phyloP scores from a whole-genome alignment of 1,140 invertebrate genomes.

The Micrasema longulum region DNA sequence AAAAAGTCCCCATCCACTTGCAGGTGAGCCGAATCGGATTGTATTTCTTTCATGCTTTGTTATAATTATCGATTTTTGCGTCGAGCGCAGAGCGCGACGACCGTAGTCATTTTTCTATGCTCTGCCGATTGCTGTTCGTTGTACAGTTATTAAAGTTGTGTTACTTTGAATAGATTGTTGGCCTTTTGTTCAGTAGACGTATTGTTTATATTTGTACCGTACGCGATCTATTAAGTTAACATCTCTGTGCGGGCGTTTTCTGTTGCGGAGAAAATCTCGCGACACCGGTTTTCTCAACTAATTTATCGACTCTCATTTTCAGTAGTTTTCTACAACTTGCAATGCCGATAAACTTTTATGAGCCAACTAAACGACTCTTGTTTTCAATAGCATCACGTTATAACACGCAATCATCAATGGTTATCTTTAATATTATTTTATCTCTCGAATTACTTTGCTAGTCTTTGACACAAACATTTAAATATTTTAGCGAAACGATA shows the following conservation, averaged over 20 bases:
- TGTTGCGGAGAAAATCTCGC: neutral
- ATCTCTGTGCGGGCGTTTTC: conserved; percentile 12
- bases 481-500: too few relatives aligned
- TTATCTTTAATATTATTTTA: too few relatives aligned
- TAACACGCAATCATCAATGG: too few relatives aligned
- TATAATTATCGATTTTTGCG: conserved; percentile 10
- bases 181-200: conserved; percentile 6
- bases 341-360: too few relatives aligned
- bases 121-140: conserved; percentile 23
- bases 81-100: neutral
- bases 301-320: conserved; percentile 10
- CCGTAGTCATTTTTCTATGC: conserved; percentile 25
- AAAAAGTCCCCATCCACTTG: conserved; percentile 94
- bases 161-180: conserved; percentile 21
- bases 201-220: conserved; percentile 18
- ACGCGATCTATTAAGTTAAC: neutral
- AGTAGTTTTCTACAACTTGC: too few relatives aligned
- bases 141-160: conserved; percentile 17
- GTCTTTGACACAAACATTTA: too few relatives aligned
- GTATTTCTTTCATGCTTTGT: neutral
- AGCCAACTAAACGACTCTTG: too few relatives aligned
- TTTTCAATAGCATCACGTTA: too few relatives aligned
- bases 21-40: conserved; percentile 75
- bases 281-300: conserved; percentile 11
- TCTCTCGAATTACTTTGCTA: too few relatives aligned